A percentile compares a stretch with the other conserved stretches of the same genome.
Conservation (phyloP, 2,113 vertebrate genomes). For the Blennius ocellaris region DNA sequence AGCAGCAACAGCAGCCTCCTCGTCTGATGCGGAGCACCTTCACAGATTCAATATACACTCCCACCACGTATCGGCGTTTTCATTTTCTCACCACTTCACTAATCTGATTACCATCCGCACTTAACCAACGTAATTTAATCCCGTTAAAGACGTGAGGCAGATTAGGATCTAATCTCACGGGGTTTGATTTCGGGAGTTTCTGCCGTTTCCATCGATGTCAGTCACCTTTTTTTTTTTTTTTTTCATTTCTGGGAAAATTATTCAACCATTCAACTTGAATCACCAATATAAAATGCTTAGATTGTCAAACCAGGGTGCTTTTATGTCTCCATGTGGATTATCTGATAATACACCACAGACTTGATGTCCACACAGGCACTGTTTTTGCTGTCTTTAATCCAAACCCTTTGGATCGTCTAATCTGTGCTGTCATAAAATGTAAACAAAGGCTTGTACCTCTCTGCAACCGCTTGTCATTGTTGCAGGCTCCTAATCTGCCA, state of each 20-base stretch:
- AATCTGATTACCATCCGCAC: constrained; percentile 64
- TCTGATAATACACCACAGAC: too few species aligned
- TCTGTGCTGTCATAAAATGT: constrained; percentile 15
- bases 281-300: too few species aligned
- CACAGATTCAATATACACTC: not conserved
- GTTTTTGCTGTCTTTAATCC: too few species aligned
- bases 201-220: too few species aligned
- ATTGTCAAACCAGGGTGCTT: too few species aligned
- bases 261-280: too few species aligned
- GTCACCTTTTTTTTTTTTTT: too few species aligned
- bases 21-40: constrained; percentile 60
- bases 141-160: constrained; percentile 34
- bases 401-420: too few species aligned
- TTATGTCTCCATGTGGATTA: too few species aligned
- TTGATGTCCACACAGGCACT: too few species aligned
- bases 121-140: constrained; percentile 55
- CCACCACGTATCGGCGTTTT: constrained; percentile 44
- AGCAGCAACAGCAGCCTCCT: constrained; percentile 21
- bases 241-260: too few species aligned
- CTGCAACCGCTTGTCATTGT: constrained; percentile 23
- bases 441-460: constrained; percentile 22
- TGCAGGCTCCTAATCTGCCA: not conserved
- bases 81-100: constrained; percentile 57
- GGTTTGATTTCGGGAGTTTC: not conserved
- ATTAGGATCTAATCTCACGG: constrained; percentile 26